Base-by-base conservation (phyloP, 2,113 vertebrate species). In the Gambusia holbrooki region DNA sequence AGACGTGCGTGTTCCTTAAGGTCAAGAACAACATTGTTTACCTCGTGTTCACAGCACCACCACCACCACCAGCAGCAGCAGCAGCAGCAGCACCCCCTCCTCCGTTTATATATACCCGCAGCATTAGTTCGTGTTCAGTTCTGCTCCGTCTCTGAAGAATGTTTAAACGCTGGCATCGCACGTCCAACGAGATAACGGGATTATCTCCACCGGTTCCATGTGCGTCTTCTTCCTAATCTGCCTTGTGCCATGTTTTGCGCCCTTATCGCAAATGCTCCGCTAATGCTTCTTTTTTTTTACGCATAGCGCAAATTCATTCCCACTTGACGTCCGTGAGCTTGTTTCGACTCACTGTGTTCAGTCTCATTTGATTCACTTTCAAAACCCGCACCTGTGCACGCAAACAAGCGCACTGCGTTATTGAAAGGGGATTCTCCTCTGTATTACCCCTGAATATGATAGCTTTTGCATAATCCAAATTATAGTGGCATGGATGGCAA, bases 71-170 rank as follows among this genome's bases (percentile, higher is more conserved):
- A n/a, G 27, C 73, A 72, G 64, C 74, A 63, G 9, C 35, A 35
- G 5, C 32, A 22, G 2, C 10, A 42, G 13, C 25, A 78, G 2
- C n/a, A 12, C 61, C 61, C 15, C 61, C 27, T 30, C 33, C 62
- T 67, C 70, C 45, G 64, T 48, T 72, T 32, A n/a, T 79, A 62
- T 77, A 45, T 68, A 81, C 79, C 83, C 77, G 87, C 90, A 79
- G 79, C 84, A 81, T 87, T 90, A 90, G 91, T 91, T 93, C 88
- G 88, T 69, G 71, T 77, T 89, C 87, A 90, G 86, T 89, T 92
- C 90, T 90, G 88, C 70, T 79, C 14, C 33, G 62, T 90, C 89
- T 90, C 83, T 22, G 80, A 84, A 83, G 84, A 37, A 84, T 76
- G 83, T 85, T 74, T 79, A 79, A 81, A 88, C 86, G 73, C 83